Base-by-base conservation (phyloP, 2,113 vertebrate genomes). In the Epinephelus fuscoguttatus region DNA sequence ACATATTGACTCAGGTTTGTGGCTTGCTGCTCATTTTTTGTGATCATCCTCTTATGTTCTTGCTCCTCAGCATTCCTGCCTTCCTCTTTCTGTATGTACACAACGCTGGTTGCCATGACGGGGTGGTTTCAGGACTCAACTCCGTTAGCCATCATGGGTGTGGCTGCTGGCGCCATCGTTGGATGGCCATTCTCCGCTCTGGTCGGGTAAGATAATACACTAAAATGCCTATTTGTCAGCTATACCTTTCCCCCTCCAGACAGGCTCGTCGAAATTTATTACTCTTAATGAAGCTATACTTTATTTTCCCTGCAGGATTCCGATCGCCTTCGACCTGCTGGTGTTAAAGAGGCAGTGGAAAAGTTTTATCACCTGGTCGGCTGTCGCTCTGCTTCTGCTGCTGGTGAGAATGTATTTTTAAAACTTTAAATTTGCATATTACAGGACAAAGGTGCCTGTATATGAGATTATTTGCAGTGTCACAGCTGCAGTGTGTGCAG, bases 41-140 rank as follows among this genome's bases (percentile, higher is more conserved):
- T 61, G 1, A 73, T 59, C 12, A 27, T 37, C 27, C 49, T 45
- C n/a, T 14, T 47, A 30, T 50, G 9, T 56, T 69, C 2, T 66
- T 33, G 82, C 33, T 62, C 78, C 17, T 6, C 94, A 99, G 98
- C 98, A 14, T 99, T 98, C 87, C 96, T 99, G 14, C 98, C 98
- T 7, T 99, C 98, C 78, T 98, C 96, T 37, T 99, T 99, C 95
- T 99, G 98, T 84, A 99, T 99, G 98, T 99, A 99, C 37, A 97
- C 96, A 10, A 99, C 98, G 0, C 61, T 98, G 90, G 83, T 99
- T 40, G 98, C 98, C 67, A 97, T 99, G 97, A 98, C 98, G 0
- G 98, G 98, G 60, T 99, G 98, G 98, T 99, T 97, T 75, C 97
- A 97, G 96, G 98, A 99, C 87, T 97, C 93, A 7, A 94, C 96